Evolutionary conservation across 2,113 vertebrate species (phyloP).

Genomic region (Chitala chitala): DNA sequence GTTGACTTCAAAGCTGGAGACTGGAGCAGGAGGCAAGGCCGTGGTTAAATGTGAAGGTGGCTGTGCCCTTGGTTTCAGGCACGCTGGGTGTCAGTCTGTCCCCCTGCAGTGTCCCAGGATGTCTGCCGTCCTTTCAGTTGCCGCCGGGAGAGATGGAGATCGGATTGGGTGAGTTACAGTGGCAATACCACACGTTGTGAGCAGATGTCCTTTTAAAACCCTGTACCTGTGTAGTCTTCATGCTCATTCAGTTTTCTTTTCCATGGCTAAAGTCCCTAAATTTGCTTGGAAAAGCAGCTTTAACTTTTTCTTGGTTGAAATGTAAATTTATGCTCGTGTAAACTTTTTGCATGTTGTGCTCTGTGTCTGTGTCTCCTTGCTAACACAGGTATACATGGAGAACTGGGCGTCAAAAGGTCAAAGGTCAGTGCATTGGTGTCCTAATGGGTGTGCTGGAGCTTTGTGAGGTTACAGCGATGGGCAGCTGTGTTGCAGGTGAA

Average conservation of each 20-base stretch:
- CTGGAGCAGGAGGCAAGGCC: not conserved
- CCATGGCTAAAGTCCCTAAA: too few relatives aligned
- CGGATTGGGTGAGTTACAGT: constrained; percentile 71
- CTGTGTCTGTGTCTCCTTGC: not conserved
- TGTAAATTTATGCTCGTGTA: not conserved
- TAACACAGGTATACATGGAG: constrained; percentile 83
- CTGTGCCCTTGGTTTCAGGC: constrained; percentile 52
- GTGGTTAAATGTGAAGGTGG: not conserved
- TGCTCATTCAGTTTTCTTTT: too few relatives aligned
- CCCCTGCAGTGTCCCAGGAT: constrained; percentile 85
- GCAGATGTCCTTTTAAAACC: too few relatives aligned
- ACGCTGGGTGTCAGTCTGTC: constrained; percentile 86
- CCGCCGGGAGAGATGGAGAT: constrained; percentile 80
- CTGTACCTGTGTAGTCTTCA: too few relatives aligned
- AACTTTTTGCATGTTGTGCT: not conserved
- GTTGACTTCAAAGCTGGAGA: not conserved
- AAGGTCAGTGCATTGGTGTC: constrained; percentile 63
- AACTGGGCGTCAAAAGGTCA: constrained; percentile 79
- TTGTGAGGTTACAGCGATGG: not conserved
- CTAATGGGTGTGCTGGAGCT: not conserved
- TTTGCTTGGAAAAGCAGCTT: too few relatives aligned
- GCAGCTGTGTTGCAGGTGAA: not conserved
- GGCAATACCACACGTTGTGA: not conserved
- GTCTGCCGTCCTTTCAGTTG: constrained; percentile 77
- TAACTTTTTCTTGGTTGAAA: too few relatives aligned